Evolutionary conservation across 1,140 invertebrate species (phyloP), one percentile per base, ranked within the genome.

Genomic region (Conopomorpha cramerella): DNA sequence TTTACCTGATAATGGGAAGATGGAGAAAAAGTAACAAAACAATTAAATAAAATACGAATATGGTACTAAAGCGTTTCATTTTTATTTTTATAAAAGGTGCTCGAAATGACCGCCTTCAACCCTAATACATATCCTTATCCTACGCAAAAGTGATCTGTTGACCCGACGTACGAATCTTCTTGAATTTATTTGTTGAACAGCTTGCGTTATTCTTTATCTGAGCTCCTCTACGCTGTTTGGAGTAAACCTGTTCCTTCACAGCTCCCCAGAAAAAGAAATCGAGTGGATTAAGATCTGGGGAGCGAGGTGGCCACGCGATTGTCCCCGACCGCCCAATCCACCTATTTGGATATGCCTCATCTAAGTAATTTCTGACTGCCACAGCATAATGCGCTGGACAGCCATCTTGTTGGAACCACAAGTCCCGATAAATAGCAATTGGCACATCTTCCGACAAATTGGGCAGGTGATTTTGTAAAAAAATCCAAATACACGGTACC

Each of bases 221-320:
- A n/a, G n/a, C n/a, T n/a, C n/a, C n/a, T n/a, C n/a, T n/a, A n/a
- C n/a, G n/a, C n/a, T n/a, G 15, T 12, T 50, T 46, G 14, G 3
- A 13, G 30, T 49, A 49, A 6, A 52, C 49, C 38, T 36, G 41
- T 37, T 52, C 42, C 30, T 47, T 53, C 6, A 47, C 8, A 28
- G 15, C 18, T 26, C 42, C 36, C 47, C 34, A 53, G 29, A 42
- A 47, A 45, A 53, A 49, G 29, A 47, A 50, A 34, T 50, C 44
- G 2, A 47, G 6, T 3, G 39, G 44, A 38, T 49, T 53, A 45
- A 49, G 39, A 39, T 50, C 51, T n/a, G 47, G 47, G 0, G 36
- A 50, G 31, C 41, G 44, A 25, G 39, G 39, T 28, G 39, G 46
- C 46, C 46, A 50, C 19, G 30, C 34, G 28, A 49, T 43, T 12